Evolutionary conservation across 2,888 invertebrate genomes (phyloP).

Genomic region (Leptinotarsa haldemani): DNA sequence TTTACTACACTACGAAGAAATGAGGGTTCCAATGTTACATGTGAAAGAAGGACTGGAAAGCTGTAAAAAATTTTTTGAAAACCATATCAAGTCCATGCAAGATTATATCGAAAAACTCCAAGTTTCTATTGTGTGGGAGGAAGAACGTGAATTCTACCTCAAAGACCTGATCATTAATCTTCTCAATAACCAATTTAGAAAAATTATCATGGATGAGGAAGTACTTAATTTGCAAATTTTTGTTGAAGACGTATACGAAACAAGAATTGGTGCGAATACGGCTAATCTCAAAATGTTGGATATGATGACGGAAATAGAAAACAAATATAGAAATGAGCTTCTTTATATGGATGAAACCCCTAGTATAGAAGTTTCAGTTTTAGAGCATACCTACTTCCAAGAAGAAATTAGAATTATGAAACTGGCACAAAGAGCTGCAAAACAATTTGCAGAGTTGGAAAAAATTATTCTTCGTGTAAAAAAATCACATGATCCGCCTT

Average conservation of each 20-base stretch:
- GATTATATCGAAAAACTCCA: constrained; percentile 65
- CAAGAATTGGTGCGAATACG: constrained; percentile 70
- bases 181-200: constrained; percentile 70
- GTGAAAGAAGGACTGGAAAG: constrained; percentile 66
- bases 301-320: constrained; percentile 73
- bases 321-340: constrained; percentile 66
- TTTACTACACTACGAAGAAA: constrained; percentile 69
- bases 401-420: constrained; percentile 68
- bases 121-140: constrained; percentile 66
- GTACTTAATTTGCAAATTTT: constrained; percentile 71
- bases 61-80: constrained; percentile 63
- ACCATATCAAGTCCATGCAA: constrained; percentile 64
- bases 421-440: constrained; percentile 70
- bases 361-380: constrained; percentile 67
- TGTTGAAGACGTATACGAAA: constrained; percentile 75
- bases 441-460: constrained; percentile 69
- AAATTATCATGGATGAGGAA: constrained; percentile 69
- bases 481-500: constrained; percentile 64
- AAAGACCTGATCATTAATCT: constrained; percentile 70
- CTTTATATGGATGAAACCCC: constrained; percentile 70
- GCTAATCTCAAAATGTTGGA: constrained; percentile 69
- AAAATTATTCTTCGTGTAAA: constrained; percentile 66
- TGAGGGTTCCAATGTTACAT: constrained; percentile 68
- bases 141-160: constrained; percentile 68
- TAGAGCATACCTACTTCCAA: constrained; percentile 68